phyloP scores from a whole-genome alignment of 1,140 invertebrate species.

The Temnothorax longispinosus region DNA sequence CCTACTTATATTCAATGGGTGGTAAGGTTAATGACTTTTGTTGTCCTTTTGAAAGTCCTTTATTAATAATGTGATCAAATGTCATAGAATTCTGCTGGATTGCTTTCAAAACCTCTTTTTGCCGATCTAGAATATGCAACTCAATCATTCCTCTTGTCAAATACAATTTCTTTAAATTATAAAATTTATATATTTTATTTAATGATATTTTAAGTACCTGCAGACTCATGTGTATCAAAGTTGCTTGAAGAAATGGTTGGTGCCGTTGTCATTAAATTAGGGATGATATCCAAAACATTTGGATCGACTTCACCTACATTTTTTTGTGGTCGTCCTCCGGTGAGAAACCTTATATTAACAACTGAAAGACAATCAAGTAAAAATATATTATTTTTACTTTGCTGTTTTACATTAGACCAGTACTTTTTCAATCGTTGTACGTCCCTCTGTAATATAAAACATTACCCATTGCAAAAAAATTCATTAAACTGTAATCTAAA shows the following conservation, averaged over 20 bases:
- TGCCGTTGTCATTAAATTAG: not conserved
- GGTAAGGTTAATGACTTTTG: not conserved
- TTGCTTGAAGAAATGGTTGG: not conserved
- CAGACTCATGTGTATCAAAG: not conserved
- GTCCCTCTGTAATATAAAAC: too few species aligned
- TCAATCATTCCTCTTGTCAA: not conserved
- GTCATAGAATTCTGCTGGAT: not conserved
- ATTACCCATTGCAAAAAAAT: too few species aligned
- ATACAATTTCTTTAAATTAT: not conserved
- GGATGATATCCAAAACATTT: not conserved
- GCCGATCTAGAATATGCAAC: not conserved
- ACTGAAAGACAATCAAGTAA: too few species aligned
- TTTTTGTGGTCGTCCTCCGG: too few species aligned
- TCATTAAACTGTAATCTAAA: too few species aligned
- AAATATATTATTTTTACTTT: too few species aligned
- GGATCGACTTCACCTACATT: too few species aligned
- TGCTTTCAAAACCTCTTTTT: not conserved
- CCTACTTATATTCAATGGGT: not conserved
- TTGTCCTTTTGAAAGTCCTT: not conserved
- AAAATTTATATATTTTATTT: not conserved
- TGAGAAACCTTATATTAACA: too few species aligned
- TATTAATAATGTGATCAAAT: not conserved
- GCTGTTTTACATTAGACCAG: too few species aligned
- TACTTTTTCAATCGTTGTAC: too few species aligned
- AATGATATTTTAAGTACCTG: not conserved